Conservation (phyloP, 2,113 vertebrate genomes). For the Lophotis ruficrista region DNA sequence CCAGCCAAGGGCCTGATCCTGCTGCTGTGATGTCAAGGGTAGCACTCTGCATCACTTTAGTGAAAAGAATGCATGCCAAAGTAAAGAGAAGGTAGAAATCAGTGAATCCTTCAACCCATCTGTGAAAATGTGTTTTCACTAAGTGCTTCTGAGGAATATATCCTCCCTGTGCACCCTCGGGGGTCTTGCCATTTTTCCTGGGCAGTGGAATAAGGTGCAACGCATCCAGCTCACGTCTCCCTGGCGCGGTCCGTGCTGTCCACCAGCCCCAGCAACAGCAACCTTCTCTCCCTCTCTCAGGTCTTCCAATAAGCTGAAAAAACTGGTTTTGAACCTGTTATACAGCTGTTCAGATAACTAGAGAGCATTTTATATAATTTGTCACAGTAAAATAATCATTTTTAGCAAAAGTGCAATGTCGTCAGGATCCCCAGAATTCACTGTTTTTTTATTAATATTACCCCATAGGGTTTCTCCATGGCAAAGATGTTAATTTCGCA, state of each 20-base stretch:
- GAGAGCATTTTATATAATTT: not conserved
- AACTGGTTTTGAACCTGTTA: not conserved
- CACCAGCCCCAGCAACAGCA: not conserved
- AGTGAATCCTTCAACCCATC: not conserved
- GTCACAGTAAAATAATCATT: not conserved
- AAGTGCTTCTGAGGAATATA: not conserved
- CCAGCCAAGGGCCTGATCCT: not conserved
- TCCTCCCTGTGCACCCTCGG: not conserved
- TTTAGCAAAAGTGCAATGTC: not conserved
- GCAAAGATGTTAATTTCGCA: not conserved
- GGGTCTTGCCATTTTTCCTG: not conserved
- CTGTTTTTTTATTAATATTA: not conserved
- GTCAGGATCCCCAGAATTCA: not conserved
- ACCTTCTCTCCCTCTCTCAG: not conserved
- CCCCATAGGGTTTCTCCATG: not conserved
- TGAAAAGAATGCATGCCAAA: not conserved
- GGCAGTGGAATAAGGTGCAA: not conserved
- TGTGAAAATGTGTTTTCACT: not conserved
- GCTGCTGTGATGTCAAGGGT: not conserved
- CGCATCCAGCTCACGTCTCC: not conserved
- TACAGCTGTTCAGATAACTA: not conserved
- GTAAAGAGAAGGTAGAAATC: not conserved
- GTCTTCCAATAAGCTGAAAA: not conserved
- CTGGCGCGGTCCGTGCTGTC: not conserved
- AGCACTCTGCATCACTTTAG: not conserved